phyloP scores from a whole-genome alignment of 2,888 invertebrate species.

The Eupithecia centaureata region DNA sequence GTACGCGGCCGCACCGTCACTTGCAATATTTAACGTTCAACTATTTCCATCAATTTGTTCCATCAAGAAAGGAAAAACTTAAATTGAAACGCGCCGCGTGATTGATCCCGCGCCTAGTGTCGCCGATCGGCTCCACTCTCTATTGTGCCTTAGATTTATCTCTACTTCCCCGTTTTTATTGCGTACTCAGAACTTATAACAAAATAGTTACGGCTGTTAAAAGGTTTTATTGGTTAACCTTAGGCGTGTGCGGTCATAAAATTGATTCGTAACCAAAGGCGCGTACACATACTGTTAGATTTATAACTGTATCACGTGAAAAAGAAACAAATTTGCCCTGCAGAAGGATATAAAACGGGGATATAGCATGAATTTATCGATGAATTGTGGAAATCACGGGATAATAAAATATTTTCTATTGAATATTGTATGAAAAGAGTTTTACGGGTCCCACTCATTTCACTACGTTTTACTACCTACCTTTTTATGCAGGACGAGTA shows the following conservation, averaged over 20 bases:
- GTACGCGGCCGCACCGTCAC: conserved; percentile 60
- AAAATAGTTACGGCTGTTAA: conserved; percentile 84
- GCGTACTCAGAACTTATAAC: conserved; percentile 82
- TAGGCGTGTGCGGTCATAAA: conserved; percentile 81
- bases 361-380: conserved; percentile 79
- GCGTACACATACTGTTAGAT: conserved; percentile 76
- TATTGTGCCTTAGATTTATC: conserved; percentile 77
- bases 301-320: conserved; percentile 80
- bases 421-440: conserved; percentile 82
- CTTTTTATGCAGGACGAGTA: conserved; percentile 73
- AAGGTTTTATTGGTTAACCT: conserved; percentile 84
- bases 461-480: conserved; percentile 75
- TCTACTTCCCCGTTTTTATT: conserved; percentile 81
- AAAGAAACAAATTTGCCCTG: conserved; percentile 80
- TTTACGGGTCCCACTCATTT: conserved; percentile 79
- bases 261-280: conserved; percentile 81
- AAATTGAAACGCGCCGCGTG: conserved; percentile 71
- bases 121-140: conserved; percentile 51
- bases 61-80: conserved; percentile 74
- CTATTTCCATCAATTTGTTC: conserved; percentile 75
- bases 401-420: conserved; percentile 83
- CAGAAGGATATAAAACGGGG: conserved; percentile 78
- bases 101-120: conserved; percentile 69
- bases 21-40: conserved; percentile 71
- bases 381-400: conserved; percentile 81